Evolutionary conservation across 2,888 invertebrate genomes (phyloP).

Genomic region (Phortica okadai): DNA sequence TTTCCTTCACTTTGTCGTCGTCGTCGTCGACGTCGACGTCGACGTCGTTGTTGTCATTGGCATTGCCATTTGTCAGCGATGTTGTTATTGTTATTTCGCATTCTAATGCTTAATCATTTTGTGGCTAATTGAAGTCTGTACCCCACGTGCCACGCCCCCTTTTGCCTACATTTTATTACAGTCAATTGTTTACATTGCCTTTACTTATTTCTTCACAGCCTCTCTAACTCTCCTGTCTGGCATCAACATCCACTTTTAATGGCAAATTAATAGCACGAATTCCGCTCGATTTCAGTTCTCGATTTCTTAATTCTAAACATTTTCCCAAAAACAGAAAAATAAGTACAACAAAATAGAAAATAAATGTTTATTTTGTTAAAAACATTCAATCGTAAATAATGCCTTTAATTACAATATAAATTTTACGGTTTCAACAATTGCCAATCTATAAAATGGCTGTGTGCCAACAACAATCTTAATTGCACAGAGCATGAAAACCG

Average conservation of each 20-base stretch:
- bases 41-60: too few relatives aligned
- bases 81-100: not conserved
- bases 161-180: not conserved
- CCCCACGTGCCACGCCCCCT: not conserved
- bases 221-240: not conserved
- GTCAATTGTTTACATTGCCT: not conserved
- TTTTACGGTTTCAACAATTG: too few relatives aligned
- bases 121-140: not conserved
- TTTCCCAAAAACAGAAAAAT: not conserved
- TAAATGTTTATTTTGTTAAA: too few relatives aligned
- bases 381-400: too few relatives aligned
- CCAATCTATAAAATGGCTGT: too few relatives aligned
- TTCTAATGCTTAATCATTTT: not conserved
- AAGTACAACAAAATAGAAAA: too few relatives aligned
- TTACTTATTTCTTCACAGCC: too few relatives aligned
- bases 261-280: not conserved
- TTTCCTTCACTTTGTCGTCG: too few relatives aligned
- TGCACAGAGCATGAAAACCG: too few relatives aligned
- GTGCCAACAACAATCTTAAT: too few relatives aligned
- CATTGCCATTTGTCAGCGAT: not conserved
- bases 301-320: not conserved
- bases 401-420: too few relatives aligned
- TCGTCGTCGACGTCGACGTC: too few relatives aligned
- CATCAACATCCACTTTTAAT: not conserved
- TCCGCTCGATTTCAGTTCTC: not conserved